Evolutionary conservation across 2,797 vertebrate species (phyloP), one percentile per base, ranked within the genome.

Genomic region (Hippoglossus hippoglossus): DNA sequence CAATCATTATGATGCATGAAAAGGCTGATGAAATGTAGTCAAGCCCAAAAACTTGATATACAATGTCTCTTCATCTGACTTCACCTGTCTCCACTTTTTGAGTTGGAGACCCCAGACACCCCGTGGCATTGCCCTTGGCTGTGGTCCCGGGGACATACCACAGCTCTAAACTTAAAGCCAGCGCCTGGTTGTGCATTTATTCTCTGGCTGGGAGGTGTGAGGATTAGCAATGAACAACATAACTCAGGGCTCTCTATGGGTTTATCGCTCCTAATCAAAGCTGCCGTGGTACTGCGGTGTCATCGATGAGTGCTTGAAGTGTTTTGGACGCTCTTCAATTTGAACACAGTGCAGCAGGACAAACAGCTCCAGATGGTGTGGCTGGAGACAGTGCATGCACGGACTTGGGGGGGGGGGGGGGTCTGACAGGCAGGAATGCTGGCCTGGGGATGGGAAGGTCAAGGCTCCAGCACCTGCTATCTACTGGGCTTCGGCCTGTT

Each of bases 361-460:
- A 67, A 83, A 80, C 77, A 39, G 75, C 70, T 88, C 73, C 77
- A 84, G 82, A 92, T 90, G 92, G 93, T 93, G 93, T 92, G 75
- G 67, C 78, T 79, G 86, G 91, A 94, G 86, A 91, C 78, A 50
- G 60, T 54, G 75, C 91, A 91, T 76, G 80, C 79, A 54, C 2
- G 22, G 70, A 67, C 65, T 69, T 18, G 26, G 76, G 22, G n/a
- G n/a, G n/a, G n/a, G n/a, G n/a, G n/a, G 80, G 76, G 83, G 80
- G 74, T 75, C 83, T 93, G 93, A 92, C 85, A 90, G 74, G 51
- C 68, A 79, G 90, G 93, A 93, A 92, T 93, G 90, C 75, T 51
- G 80, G 80, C 66, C 82, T 66, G 80, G 86, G 36, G 84, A 86
- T 72, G 83, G 81, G 85, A 86, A 87, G 88, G 87, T 89, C 79